These are phyloP conservation scores for Mus caroli DNA, from an alignment of 2,797 vertebrate species.

Conservation along the genomic window DNA sequence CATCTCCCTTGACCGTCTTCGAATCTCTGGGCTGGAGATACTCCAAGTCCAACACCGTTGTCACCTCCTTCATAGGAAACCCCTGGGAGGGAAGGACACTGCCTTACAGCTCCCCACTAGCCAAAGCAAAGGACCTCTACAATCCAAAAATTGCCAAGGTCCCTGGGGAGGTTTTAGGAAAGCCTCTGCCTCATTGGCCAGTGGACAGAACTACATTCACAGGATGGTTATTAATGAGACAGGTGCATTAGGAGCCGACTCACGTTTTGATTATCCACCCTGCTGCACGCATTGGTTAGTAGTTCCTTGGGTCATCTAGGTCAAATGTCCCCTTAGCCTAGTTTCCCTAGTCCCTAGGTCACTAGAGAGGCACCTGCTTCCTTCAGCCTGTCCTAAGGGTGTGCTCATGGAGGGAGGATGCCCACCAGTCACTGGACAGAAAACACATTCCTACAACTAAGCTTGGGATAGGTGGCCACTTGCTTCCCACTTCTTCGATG, in stretches of 20 bases:
- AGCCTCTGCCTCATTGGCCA: constrained; percentile 10
- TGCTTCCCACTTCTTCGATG: background rate
- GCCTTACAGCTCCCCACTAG: background rate
- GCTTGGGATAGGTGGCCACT: background rate
- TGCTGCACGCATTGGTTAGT: background rate
- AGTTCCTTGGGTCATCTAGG: constrained; percentile 5
- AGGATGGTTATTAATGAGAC: constrained; percentile 37
- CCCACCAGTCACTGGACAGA: too few relatives aligned
- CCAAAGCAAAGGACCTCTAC: background rate
- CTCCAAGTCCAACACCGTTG: background rate
- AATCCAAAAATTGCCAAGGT: background rate
- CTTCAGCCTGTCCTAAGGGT: background rate
- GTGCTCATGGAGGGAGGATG: background rate
- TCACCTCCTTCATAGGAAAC: background rate
- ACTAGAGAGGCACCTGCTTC: background rate
- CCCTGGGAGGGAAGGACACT: background rate
- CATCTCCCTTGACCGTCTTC: background rate
- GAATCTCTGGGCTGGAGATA: background rate
- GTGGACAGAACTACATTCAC: constrained; percentile 14
- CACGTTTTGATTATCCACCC: constrained; percentile 19
- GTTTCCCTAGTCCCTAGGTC: background rate
- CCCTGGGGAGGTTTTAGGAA: constrained; percentile 34
- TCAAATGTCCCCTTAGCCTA: background rate
- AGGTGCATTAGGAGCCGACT: background rate
- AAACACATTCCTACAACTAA: background rate